Evolutionary conservation across 2,113 vertebrate genomes (phyloP), one percentile per base, ranked within the genome.

Genomic region (Myrmecophaga tridactyla): DNA sequence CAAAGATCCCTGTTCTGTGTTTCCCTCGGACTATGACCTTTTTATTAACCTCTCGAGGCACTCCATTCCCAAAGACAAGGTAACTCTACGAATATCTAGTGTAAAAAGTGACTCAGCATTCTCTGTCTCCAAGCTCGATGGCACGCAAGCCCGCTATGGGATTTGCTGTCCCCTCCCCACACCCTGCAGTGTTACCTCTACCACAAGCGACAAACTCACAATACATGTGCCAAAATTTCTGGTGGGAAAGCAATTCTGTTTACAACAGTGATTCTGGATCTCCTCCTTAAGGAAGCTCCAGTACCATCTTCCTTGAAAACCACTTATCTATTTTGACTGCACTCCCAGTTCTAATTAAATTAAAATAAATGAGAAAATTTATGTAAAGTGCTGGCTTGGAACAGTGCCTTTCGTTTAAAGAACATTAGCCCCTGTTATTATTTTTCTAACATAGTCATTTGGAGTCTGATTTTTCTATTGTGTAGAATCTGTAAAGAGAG

Each of bases 1-100:
- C 72, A 99, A 98, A 87, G 95, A 98, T 60, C 98, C 98, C 62
- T 99, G 98, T 83, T 97, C n/a, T 1, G 96, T 99, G 90, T n/a
- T 96, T 4, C 98, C 98, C 93, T 15, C 97, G 0, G 98, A 99
- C 96, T 99, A 98, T 11, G 97, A 98, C 86, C 97, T 94, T 80
- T 98, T 98, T 84, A 98, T 99, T 69, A 98, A 92, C 53, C 91
- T 98, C 63, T 97, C 98, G 58, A 60, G 96, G 21, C 98, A 99
- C 72, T 6, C 90, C 21, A 97, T 99, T 96, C 98, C 98, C 69
- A 80, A 89, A 84, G 98, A 98, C 94, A 98, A 99, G 98, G 98
- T 99, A 98, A 96, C 75, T 58, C n/a, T 51, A 90, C 89, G 46
- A 58, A 72, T 4, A 1, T 21, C 17, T 75, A 70, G 6, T 10